Conservation (phyloP, 2,888 invertebrate species). For the Cryptocheilus praepositus region DNA sequence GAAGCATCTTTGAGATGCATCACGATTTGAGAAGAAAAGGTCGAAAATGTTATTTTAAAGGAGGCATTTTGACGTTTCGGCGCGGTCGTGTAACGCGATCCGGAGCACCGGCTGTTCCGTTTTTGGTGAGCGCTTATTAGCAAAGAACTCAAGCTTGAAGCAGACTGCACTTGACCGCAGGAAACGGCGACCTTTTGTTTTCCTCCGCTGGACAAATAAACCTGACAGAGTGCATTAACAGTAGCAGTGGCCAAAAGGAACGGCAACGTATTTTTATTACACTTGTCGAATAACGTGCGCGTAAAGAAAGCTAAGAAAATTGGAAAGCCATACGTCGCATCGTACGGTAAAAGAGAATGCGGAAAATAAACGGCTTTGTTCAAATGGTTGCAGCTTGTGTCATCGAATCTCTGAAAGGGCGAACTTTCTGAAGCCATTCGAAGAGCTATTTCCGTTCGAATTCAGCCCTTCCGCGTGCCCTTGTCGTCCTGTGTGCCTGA, state of each 20-base stretch:
- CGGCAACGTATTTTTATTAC: background rate
- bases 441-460: conserved; percentile 49
- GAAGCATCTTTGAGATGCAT: background rate
- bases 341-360: too few relatives aligned
- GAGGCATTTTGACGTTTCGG: conserved; percentile 37
- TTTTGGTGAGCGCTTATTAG: conserved; percentile 59
- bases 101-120: conserved; percentile 56
- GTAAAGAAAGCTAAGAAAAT: conserved; percentile 19
- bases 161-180: conserved; percentile 64
- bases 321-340: too few relatives aligned
- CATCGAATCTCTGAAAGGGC: conserved; percentile 25
- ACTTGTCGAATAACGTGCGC: background rate
- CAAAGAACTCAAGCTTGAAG: conserved; percentile 58
- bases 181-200: conserved; percentile 48
- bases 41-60: conserved; percentile 46
- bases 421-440: conserved; percentile 40
- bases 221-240: background rate
- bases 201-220: conserved; percentile 38
- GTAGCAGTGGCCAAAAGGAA: background rate
- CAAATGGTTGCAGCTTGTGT: too few relatives aligned
- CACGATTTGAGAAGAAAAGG: background rate
- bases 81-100: conserved; percentile 56
- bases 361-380: background rate
- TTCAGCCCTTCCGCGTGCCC: conserved; percentile 49
- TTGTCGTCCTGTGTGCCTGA: conserved; percentile 41